Evolutionary conservation across 1,140 invertebrate species (phyloP).

Genomic region (Elymnias hypermnestra): DNA sequence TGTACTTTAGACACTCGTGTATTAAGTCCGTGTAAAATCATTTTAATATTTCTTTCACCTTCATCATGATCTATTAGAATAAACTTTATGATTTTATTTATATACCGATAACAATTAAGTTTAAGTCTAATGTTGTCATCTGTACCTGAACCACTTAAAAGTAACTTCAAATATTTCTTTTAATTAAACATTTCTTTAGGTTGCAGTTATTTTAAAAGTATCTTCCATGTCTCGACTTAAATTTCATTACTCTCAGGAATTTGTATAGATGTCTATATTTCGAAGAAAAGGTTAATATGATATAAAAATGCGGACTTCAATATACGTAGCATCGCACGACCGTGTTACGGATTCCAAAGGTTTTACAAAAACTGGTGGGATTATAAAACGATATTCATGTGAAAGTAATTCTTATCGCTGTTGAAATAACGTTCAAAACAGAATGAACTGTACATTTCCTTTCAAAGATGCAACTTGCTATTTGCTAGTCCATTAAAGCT

Average conservation of each 20-base stretch:
- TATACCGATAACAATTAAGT: too few species aligned
- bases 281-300: not conserved
- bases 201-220: too few species aligned
- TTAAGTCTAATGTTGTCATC: too few species aligned
- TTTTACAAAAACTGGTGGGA: conserved; percentile 1
- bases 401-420: not conserved
- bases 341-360: conserved; percentile 3
- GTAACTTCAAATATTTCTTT: not conserved
- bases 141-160: too few species aligned
- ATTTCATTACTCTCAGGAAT: too few species aligned
- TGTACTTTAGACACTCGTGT: too few species aligned
- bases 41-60: too few species aligned
- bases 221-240: too few species aligned
- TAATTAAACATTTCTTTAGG: too few species aligned
- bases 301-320: conserved; percentile 4
- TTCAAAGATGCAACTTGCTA: not conserved
- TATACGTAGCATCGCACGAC: conserved; percentile 1
- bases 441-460: not conserved
- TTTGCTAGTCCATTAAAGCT: conserved; percentile 4
- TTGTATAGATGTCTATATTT: not conserved
- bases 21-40: too few species aligned
- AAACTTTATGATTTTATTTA: too few species aligned
- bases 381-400: not conserved
- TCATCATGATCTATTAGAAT: too few species aligned
- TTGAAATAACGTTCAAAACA: not conserved